These are phyloP conservation scores for Aphelenchoides fujianensis DNA, from an alignment of 1,140 invertebrate species.

Conservation along the genomic window DNA sequence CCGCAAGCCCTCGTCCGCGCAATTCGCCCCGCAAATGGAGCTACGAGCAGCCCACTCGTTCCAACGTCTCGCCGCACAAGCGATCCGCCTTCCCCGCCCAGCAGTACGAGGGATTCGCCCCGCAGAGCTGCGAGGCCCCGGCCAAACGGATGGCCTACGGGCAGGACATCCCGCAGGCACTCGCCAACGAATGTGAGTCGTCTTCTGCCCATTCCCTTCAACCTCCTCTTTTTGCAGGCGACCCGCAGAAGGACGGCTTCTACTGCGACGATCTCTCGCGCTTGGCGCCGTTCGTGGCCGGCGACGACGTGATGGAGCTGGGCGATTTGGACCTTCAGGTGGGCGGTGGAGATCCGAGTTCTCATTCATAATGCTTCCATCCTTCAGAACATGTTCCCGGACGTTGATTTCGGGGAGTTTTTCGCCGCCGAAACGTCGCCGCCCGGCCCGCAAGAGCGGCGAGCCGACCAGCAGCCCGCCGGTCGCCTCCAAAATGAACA, in stretches of 20 bases:
- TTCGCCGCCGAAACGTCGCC: conserved; percentile 19
- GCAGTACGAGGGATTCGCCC: conserved; percentile 3
- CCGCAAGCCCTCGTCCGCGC: background rate
- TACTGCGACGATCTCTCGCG: conserved; percentile 30
- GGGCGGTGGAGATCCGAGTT: background rate
- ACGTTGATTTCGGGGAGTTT: conserved; percentile 35
- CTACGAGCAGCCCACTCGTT: background rate
- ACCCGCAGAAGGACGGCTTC: background rate
- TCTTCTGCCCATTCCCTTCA: background rate
- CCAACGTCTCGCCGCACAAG: background rate
- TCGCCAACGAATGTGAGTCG: background rate
- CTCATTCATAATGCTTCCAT: background rate
- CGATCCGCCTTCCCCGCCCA: background rate
- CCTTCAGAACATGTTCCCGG: conserved; percentile 34
- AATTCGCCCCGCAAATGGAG: too few relatives aligned
- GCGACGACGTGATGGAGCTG: conserved; percentile 34
- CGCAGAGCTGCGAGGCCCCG: background rate
- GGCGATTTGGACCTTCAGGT: conserved; percentile 25
- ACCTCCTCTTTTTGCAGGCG: conserved; percentile 2
- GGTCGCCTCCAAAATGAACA: background rate
- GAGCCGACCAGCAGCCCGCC: background rate
- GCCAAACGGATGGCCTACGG: background rate
- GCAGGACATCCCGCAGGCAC: background rate
- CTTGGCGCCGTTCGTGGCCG: conserved; percentile 36
- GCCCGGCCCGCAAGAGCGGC: background rate